These are phyloP conservation scores for Pachyuromys duprasi DNA, from an alignment of 2,797 vertebrate species.

Conservation along the genomic window DNA sequence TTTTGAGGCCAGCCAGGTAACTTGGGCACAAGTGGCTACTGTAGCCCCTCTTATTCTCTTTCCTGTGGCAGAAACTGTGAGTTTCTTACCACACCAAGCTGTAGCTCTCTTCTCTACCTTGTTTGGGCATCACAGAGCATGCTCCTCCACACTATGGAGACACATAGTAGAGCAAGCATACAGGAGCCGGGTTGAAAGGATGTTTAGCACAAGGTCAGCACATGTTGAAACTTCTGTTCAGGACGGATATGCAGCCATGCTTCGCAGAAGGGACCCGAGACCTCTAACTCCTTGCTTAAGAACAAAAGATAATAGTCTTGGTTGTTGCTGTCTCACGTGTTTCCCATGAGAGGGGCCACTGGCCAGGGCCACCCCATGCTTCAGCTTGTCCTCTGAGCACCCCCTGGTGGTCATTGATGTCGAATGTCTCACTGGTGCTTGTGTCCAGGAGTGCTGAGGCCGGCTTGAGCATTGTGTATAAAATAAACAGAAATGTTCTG, in stretches of 20 bases:
- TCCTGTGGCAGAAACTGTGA: background rate
- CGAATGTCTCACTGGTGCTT: conserved; percentile 18
- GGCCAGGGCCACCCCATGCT: background rate
- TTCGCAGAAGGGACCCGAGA: conserved; percentile 59
- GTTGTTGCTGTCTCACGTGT: conserved; percentile 2
- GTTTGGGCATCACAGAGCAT: background rate
- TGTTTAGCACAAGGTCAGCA: conserved; percentile 49
- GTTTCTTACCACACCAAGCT: background rate
- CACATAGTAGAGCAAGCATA: conserved; percentile 21
- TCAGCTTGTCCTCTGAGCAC: conserved; percentile 60
- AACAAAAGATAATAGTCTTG: conserved; percentile 64
- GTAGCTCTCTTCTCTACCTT: conserved; percentile 35
- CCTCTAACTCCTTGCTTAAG: conserved; percentile 63
- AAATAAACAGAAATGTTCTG: conserved; percentile 52
- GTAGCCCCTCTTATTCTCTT: background rate
- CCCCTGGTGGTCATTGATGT: conserved; percentile 60
- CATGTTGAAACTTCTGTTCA: conserved; percentile 50
- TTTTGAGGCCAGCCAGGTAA: background rate
- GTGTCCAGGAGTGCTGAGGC: background rate
- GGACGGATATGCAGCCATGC: conserved; percentile 55
- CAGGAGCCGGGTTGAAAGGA: conserved; percentile 10
- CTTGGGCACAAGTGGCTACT: background rate
- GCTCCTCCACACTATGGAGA: background rate
- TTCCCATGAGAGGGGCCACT: conserved; percentile 60
- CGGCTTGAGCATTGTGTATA: background rate